Conservation (phyloP, 2,113 vertebrate genomes). For the Fulica atra region DNA sequence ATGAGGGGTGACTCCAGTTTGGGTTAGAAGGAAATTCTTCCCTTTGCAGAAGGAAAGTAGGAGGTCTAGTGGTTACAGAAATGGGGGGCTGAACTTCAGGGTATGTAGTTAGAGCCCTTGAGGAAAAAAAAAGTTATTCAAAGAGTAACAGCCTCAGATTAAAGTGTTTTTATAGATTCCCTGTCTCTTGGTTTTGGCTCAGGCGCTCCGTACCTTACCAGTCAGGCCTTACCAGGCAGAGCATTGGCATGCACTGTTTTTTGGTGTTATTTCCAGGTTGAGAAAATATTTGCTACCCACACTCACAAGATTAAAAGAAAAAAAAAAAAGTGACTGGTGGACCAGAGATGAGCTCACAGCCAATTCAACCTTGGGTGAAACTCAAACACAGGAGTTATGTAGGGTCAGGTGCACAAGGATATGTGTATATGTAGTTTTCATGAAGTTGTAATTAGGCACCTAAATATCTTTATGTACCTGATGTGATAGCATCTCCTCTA, state of each 20-base stretch:
- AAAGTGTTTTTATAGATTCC: neutral
- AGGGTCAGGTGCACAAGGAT: neutral
- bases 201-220: neutral
- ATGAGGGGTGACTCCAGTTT: neutral
- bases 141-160: neutral
- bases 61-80: neutral
- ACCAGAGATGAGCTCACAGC: neutral
- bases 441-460: neutral
- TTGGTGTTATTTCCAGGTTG: neutral
- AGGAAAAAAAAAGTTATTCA: neutral
- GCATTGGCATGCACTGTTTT: neutral
- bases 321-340: neutral
- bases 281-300: neutral
- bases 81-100: neutral
- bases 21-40: neutral
- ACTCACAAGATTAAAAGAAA: neutral
- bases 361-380: neutral
- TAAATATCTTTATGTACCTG: neutral
- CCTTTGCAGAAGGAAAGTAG: neutral
- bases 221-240: neutral
- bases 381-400: neutral
- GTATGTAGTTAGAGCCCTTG: neutral
- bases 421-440: neutral
- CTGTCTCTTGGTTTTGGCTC: neutral
- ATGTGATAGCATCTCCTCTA: neutral